Percentiles rank a stretch among this genome's conserved stretches.
Conservation (phyloP, 2,113 vertebrate species). For the Calcarius ornatus region DNA sequence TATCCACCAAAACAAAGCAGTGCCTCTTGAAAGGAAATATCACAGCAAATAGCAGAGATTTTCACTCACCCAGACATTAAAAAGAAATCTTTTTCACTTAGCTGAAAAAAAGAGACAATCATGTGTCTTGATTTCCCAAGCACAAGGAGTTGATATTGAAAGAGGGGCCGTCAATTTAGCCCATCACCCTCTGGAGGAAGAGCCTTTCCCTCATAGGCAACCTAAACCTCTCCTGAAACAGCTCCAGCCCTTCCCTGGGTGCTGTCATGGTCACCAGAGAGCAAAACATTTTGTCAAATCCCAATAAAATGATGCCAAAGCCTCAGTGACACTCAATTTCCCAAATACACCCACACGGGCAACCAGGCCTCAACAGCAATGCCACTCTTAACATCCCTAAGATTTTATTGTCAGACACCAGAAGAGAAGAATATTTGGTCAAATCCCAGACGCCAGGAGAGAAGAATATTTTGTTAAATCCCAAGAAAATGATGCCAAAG, state of each 20-base stretch:
- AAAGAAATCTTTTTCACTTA: neutral
- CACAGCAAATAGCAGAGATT: neutral
- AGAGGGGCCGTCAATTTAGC: neutral
- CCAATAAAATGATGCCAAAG: neutral
- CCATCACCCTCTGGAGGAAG: neutral
- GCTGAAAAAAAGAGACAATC: neutral
- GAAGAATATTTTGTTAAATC: no score
- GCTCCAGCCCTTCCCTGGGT: neutral
- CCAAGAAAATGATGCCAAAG: no score
- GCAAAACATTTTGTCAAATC: neutral
- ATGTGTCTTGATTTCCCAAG: neutral
- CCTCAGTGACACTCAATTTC: neutral
- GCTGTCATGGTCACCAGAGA: neutral
- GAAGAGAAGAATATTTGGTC: neutral
- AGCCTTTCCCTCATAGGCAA: fast-evolving
- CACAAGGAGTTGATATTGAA: neutral
- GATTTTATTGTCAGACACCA: neutral
- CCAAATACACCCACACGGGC: fast-evolving
- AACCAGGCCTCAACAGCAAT: neutral
- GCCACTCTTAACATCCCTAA: neutral
- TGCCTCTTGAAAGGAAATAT: neutral
- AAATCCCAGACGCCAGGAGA: no score
- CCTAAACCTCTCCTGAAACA: neutral
- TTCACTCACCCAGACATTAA: neutral
- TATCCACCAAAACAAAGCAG: constrained; percentile 6